phyloP scores from a whole-genome alignment of 2,797 vertebrate species.

The Bryconaethiops microstoma region DNA sequence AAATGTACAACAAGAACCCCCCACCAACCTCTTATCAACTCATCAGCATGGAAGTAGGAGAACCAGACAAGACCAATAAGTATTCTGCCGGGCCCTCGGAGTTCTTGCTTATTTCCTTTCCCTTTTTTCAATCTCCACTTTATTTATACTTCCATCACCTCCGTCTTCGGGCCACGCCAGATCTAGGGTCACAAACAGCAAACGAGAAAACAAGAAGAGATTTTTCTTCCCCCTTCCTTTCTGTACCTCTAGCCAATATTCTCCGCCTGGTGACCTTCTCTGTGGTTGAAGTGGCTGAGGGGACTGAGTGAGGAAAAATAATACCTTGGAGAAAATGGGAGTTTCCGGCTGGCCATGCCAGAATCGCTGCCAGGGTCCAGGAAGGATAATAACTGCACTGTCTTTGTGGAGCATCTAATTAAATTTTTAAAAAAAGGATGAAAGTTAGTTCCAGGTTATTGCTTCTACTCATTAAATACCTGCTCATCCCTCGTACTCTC shows the following conservation, averaged over 20 bases:
- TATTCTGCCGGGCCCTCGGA: neutral
- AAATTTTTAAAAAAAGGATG: constrained; percentile 62
- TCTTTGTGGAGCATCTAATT: constrained; percentile 69
- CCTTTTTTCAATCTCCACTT: constrained; percentile 36
- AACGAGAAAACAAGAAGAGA: constrained; percentile 43
- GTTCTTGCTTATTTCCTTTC: constrained; percentile 1
- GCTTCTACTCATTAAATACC: constrained; percentile 57
- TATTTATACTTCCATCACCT: constrained; percentile 45
- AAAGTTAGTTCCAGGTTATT: constrained; percentile 56
- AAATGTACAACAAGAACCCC: neutral
- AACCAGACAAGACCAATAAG: constrained; percentile 22
- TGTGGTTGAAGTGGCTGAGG: constrained; percentile 12
- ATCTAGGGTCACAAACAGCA: constrained; percentile 41
- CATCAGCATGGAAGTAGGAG: constrained; percentile 3
- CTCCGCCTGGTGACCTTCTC: constrained; percentile 44
- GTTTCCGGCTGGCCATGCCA: constrained; percentile 39
- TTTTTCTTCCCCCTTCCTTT: neutral
- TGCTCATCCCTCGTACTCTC: constrained; percentile 46
- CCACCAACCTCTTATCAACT: neutral
- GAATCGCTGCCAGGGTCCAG: constrained; percentile 8
- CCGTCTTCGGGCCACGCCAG: constrained; percentile 26
- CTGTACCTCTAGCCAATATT: constrained; percentile 43
- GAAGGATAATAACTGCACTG: constrained; percentile 64
- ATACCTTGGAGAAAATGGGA: constrained; percentile 28
- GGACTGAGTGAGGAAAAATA: constrained; percentile 38